Evolutionary conservation across 1,140 invertebrate species (phyloP).

Genomic region (Radopholus similis): DNA sequence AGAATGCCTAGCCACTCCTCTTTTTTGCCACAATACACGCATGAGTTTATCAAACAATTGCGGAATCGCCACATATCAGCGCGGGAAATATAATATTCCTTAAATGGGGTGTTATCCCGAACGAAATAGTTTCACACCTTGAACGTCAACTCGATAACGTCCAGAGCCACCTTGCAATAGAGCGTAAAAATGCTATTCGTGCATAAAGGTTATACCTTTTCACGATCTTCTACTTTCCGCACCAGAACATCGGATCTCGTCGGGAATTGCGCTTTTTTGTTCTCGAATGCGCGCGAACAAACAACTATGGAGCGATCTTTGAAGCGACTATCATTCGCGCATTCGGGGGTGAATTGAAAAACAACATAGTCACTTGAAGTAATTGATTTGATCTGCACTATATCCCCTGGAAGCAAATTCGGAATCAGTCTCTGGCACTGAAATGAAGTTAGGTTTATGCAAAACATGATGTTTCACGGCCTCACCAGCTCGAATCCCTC

Average conservation of each 20-base stretch:
- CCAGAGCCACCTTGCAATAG: slow-evolving; percentile 72
- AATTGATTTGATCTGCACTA: slow-evolving; percentile 11
- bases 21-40: slow-evolving; percentile 91
- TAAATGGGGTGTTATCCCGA: not conserved
- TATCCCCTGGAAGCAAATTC: slow-evolving; percentile 13
- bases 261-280: slow-evolving; percentile 29
- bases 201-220: not conserved
- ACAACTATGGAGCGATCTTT: slow-evolving; percentile 34
- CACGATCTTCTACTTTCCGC: slow-evolving; percentile 27
- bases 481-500: slow-evolving; percentile 28
- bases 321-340: slow-evolving; percentile 20
- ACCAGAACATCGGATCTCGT: slow-evolving; percentile 32
- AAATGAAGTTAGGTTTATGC: slow-evolving; percentile 9
- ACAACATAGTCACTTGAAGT: slow-evolving; percentile 21
- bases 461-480: not conserved
- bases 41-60: slow-evolving; percentile 80
- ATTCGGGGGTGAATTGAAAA: slow-evolving; percentile 30
- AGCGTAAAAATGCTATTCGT: not conserved
- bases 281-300: slow-evolving; percentile 31
- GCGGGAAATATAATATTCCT: slow-evolving; percentile 89
- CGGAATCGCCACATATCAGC: slow-evolving; percentile 97
- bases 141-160: slow-evolving; percentile 91
- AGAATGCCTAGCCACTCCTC: slow-evolving; percentile 76
- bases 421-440: slow-evolving; percentile 24
- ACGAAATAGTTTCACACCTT: slow-evolving; percentile 64